Conservation (phyloP, 1,140 invertebrate species). For the Calycopis cecrops region DNA sequence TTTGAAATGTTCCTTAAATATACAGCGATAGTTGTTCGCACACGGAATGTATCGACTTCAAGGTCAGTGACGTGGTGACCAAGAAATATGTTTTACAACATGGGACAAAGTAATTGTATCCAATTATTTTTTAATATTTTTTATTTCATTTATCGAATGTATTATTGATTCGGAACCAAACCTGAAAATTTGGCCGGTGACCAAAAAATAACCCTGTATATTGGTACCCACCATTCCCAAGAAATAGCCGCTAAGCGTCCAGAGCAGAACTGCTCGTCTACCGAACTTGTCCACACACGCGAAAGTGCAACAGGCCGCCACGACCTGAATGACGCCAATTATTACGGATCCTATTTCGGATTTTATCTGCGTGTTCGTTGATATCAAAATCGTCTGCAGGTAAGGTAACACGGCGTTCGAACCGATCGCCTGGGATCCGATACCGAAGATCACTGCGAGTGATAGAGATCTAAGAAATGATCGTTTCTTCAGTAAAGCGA, state of each 20-base stretch:
- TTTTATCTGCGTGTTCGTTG: constrained; percentile 72
- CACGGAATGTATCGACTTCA: too few relatives aligned
- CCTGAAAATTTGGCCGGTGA: too few relatives aligned
- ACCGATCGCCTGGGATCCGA: constrained; percentile 79
- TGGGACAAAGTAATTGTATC: too few relatives aligned
- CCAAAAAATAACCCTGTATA: too few relatives aligned
- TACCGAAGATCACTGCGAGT: constrained; percentile 46
- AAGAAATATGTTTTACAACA: too few relatives aligned
- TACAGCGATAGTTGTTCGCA: too few relatives aligned
- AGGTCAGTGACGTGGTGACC: too few relatives aligned
- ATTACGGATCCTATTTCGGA: constrained; percentile 78
- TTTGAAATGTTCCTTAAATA: too few relatives aligned
- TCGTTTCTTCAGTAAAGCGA: constrained; percentile 27
- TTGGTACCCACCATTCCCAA: constrained; percentile 65
- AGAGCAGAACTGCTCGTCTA: constrained; percentile 76
- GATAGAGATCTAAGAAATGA: constrained; percentile 30
- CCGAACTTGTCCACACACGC: constrained; percentile 77
- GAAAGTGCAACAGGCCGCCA: constrained; percentile 69
- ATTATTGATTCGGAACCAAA: too few relatives aligned
- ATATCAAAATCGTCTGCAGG: constrained; percentile 78
- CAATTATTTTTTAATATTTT: too few relatives aligned
- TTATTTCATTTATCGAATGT: too few relatives aligned
- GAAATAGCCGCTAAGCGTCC: constrained; percentile 68
- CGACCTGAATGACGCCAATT: constrained; percentile 76
- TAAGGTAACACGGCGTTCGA: constrained; percentile 83